Percentiles rank a stretch among this genome's conserved stretches.
These are phyloP conservation scores for Drosophila mauritiana DNA, from an alignment of 1,140 invertebrate genomes.

Conservation along the genomic window DNA sequence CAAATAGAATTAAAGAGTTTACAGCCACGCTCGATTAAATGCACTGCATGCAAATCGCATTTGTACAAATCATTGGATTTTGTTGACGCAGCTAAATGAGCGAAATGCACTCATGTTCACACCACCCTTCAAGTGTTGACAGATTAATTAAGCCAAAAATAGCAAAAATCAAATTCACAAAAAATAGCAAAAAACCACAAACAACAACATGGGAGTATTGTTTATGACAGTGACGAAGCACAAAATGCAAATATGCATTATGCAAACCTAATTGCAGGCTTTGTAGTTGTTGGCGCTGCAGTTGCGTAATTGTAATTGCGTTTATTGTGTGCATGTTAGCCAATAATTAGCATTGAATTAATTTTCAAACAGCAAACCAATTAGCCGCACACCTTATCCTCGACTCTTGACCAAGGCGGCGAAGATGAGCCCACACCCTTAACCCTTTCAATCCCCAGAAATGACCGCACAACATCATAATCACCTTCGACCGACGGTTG, in stretches of 20 bases:
- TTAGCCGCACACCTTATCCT: constrained; percentile 60
- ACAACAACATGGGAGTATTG: constrained; percentile 3
- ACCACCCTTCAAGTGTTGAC: constrained; percentile 12
- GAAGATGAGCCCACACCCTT: constrained; percentile 1
- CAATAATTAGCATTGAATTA: constrained; percentile 78
- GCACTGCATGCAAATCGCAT: constrained; percentile 1
- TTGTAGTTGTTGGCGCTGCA: constrained; percentile 42
- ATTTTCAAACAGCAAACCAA: constrained; percentile 74
- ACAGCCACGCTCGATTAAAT: constrained; percentile 1
- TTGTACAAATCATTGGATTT: constrained; percentile 8
- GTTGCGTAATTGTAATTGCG: constrained; percentile 65
- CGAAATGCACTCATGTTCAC: neutral
- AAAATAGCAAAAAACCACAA: constrained; percentile 29
- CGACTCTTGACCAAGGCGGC: constrained; percentile 8
- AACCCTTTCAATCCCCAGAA: neutral
- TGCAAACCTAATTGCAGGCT: constrained; percentile 61
- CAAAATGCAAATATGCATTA: constrained; percentile 52
- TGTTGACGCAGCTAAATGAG: constrained; percentile 37
- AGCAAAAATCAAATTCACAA: constrained; percentile 20
- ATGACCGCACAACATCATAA: constrained; percentile 19
- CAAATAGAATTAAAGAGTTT: constrained; percentile 9
- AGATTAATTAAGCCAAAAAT: constrained; percentile 43
- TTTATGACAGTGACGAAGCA: constrained; percentile 45
- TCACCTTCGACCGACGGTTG: neutral
- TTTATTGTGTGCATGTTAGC: constrained; percentile 67